Evolutionary conservation across 2,797 vertebrate species (phyloP).

Genomic region (Glyptemys insculpta): DNA sequence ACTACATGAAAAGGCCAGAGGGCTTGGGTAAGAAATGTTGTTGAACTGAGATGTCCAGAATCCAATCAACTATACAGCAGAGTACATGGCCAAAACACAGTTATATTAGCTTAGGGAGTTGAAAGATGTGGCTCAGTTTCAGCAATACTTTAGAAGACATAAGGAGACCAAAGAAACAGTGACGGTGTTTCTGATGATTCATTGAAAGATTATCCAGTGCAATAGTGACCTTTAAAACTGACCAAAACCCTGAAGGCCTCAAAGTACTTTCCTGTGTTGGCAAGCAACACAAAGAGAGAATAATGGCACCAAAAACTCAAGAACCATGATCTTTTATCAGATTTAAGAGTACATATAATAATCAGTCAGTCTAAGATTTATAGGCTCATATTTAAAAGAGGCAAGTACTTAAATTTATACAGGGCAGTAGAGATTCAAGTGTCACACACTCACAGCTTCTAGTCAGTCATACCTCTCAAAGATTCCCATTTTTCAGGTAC

Average conservation of each 20-base stretch:
- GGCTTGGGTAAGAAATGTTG: not conserved
- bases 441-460: not conserved
- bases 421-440: not conserved
- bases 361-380: not conserved
- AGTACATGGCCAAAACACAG: constrained; percentile 14
- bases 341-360: not conserved
- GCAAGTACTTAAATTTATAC: not conserved
- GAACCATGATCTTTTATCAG: not conserved
- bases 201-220: not conserved
- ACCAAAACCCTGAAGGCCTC: not conserved
- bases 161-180: not conserved
- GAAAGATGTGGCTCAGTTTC: constrained; percentile 21
- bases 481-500: not conserved
- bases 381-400: not conserved
- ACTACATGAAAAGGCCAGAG: not conserved
- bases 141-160: constrained; percentile 13
- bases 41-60: constrained; percentile 19
- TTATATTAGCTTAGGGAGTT: constrained; percentile 27
- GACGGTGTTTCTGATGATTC: constrained; percentile 11
- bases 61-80: not conserved
- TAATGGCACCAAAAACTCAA: not conserved
- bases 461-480: not conserved
- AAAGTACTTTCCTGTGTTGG: not conserved
- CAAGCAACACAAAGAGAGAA: not conserved
- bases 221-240: constrained; percentile 23